These are phyloP conservation scores for Sporophila hypoxantha DNA, from an alignment of 2,113 vertebrate species.

Conservation along the genomic window DNA sequence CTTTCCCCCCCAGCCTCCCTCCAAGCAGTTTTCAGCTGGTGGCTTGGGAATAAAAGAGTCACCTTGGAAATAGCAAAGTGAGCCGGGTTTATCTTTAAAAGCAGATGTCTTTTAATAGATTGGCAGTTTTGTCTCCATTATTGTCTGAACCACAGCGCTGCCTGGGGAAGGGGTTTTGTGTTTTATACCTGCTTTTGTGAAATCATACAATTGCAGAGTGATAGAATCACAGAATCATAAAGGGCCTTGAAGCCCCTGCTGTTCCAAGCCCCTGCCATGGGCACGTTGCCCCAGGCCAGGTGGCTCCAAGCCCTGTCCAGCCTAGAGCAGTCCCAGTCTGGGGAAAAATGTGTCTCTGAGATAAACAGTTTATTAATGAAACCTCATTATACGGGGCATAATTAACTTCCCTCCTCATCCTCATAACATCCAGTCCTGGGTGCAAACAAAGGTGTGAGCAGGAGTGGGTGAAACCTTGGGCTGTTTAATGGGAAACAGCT, in stretches of 20 bases:
- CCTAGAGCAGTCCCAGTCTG: background rate
- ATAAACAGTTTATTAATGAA: background rate
- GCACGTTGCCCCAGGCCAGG: background rate
- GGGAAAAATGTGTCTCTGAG: too few species aligned
- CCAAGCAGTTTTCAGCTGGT: background rate
- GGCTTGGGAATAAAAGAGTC: background rate
- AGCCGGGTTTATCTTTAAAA: background rate
- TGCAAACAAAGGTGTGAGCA: background rate
- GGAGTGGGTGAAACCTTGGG: background rate
- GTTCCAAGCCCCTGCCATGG: too few species aligned
- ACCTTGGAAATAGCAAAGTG: accelerated
- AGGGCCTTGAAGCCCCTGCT: background rate
- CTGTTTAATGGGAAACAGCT: background rate
- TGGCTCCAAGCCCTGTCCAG: background rate
- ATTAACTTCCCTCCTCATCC: background rate
- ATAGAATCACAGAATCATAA: too few species aligned
- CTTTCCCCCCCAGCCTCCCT: background rate
- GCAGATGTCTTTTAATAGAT: background rate
- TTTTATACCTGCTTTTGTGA: background rate
- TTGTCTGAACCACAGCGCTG: accelerated
- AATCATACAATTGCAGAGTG: too few species aligned
- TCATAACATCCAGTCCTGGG: background rate
- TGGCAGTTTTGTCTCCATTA: background rate
- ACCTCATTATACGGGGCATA: background rate
- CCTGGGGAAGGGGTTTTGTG: background rate